Evolutionary conservation across 2,113 vertebrate species (phyloP), one percentile per base, ranked within the genome.

Genomic region (Eudyptes chrysolophus): DNA sequence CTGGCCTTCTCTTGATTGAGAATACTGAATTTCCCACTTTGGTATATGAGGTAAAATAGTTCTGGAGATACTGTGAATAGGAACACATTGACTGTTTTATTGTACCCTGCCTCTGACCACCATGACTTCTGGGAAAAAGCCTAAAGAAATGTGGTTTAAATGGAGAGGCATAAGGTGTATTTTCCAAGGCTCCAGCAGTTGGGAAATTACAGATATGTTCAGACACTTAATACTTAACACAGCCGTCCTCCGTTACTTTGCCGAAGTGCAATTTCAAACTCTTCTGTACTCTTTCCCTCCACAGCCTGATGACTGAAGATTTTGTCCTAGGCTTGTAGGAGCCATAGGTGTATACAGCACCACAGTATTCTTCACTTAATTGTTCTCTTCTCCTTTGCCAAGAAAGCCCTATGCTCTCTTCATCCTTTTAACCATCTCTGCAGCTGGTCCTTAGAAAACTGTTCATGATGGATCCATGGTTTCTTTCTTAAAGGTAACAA

Each of bases 321-420:
- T 80, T 76, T 80, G 36, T 29, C 68, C 27, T 24, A 54, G 20
- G 9, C 13, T 87, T 57, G 42, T 19, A 62, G 6, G 16, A 71
- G 9, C 10, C 0, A 0, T 17, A 42, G 20, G 3, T 32, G 7
- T 62, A 11, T 19, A 40, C 4, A 58, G 2, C 3, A 52, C 14
- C 7, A 62, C 2, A 2, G 14, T 38, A n/a, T 21, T 70, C 42
- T 72, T 61, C 55, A 57, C 17, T 46, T 68, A 38, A 30, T 26
- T 65, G 10, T 49, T 69, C 9, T 68, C 22, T 42, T 64, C 30
- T 84, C 16, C 22, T 58, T 71, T 83, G 46, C 20, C 10, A 57
- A 36, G 29, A 86, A 82, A 76, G 11, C 8, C 49, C 25, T 26
- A 20, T 2, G 1, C 4, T 66, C 4, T 48, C 4, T 66, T 71